Percentiles rank a stretch among this genome's conserved stretches.
Conservation (phyloP, 2,888 invertebrate species). For the Aphidius colemani region DNA sequence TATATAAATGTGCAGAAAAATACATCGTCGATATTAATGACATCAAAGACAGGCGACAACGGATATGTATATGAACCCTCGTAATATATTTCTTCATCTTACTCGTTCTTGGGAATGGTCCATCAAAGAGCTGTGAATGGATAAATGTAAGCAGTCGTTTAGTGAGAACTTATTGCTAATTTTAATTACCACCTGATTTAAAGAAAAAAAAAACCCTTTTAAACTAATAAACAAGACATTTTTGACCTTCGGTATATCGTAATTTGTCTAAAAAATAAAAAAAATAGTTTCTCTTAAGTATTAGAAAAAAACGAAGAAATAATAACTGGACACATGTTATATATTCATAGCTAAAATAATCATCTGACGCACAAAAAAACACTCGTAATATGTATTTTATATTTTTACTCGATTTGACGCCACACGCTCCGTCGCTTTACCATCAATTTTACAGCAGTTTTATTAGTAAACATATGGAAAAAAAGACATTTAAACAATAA, state of each 20-base stretch:
- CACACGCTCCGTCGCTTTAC: slow-evolving; percentile 50
- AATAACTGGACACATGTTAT: background rate
- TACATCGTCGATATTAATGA: slow-evolving; percentile 31
- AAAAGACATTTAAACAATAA: slow-evolving; percentile 3
- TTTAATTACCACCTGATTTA: slow-evolving; percentile 57
- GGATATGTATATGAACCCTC: slow-evolving; percentile 56
- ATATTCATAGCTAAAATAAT: slow-evolving; percentile 8
- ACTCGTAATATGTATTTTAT: slow-evolving; percentile 40
- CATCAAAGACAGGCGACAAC: slow-evolving; percentile 59
- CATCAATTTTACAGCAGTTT: slow-evolving; percentile 42
- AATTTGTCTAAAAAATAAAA: too few species aligned
- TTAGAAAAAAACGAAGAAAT: background rate
- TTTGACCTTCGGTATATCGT: too few species aligned
- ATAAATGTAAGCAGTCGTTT: slow-evolving; percentile 59
- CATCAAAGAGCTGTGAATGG: slow-evolving; percentile 58
- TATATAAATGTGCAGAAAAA: slow-evolving; percentile 15
- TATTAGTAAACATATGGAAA: slow-evolving; percentile 50
- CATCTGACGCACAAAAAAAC: slow-evolving; percentile 13
- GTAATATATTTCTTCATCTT: slow-evolving; percentile 21
- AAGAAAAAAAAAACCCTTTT: background rate
- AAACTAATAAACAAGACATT: background rate
- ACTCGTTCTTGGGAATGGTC: slow-evolving; percentile 46
- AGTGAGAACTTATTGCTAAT: slow-evolving; percentile 57
- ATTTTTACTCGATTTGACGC: slow-evolving; percentile 44
- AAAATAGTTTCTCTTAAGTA: background rate